Base-by-base conservation (phyloP, 64 coral and sea anemone species). In the Cladopsammia gracilis region DNA sequence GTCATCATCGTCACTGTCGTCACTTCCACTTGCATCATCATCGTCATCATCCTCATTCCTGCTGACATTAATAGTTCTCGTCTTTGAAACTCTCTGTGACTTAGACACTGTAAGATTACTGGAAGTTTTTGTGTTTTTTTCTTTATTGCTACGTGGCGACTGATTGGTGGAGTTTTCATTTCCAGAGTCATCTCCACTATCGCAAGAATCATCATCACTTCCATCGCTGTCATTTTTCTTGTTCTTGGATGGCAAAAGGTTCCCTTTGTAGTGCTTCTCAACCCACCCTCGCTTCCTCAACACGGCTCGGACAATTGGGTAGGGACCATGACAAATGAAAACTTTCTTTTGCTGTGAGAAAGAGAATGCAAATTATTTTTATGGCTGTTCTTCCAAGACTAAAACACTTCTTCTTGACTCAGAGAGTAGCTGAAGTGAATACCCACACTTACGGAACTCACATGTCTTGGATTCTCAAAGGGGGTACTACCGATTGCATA, bases 231-330 rank as follows among this genome's bases (percentile, higher is more conserved):
- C 89, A 43, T 83, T 85, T 18, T 88, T 79, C 66, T 87, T 95
- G 45, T 87, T 86, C 20, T 72, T 90, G 26, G 90, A 26, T 48
- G 86, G 65, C 10, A 93, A 62, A 25, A 83, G 80, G 58, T 85
- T 90, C 8, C 91, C 92, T 77, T 98, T 94, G 72, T 83, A 98
- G 45, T 98, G 94, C 64, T 98, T 98, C 56, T 98, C 97, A 9
- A 98, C 91, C 86, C 88, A 98, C 60, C 97, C 97, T 54, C 97
- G 87, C 19, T 92, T 86, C 49, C 97, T 83, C 24, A 98, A 61
- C 20, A 92, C 86, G 18, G 94, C 97, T 70, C 97, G 91, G 4
- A 98, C 94, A 26, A 98, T 95, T 47, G 97, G 91, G 68, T 98
- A 98, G 6, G 97, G 94, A 4, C 97, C 97, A 88, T 98, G 94